phyloP scores from a whole-genome alignment of 1,140 invertebrate species.

The Procambarus virginalis region DNA sequence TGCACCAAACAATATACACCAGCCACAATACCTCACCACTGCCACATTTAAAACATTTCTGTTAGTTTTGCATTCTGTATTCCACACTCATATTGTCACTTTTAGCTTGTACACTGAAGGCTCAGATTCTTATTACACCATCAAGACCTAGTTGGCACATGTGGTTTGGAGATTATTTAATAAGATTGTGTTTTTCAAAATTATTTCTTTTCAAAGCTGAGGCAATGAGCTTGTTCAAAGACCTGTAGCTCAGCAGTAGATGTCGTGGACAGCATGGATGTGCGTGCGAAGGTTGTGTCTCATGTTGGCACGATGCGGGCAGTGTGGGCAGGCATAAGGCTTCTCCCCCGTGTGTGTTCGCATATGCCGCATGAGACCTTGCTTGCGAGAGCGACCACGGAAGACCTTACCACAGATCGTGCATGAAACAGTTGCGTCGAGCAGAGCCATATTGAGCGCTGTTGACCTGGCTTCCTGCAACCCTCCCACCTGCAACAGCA shows the following conservation, averaged over 20 bases:
- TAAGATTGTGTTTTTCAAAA: background rate
- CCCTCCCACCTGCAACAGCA: constrained; percentile 50
- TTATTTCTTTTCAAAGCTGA: background rate
- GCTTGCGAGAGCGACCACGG: constrained; percentile 80
- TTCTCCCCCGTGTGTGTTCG: constrained; percentile 72
- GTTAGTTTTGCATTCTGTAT: background rate
- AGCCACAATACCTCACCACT: background rate
- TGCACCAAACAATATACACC: constrained; percentile 19
- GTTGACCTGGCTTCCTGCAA: constrained; percentile 13
- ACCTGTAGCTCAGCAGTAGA: constrained; percentile 29
- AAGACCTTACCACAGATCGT: constrained; percentile 84
- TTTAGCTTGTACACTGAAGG: background rate
- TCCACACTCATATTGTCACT: background rate
- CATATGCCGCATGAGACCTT: constrained; percentile 82
- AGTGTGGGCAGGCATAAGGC: constrained; percentile 72
- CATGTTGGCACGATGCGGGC: constrained; percentile 70
- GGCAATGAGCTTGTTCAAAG: background rate
- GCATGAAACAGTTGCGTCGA: constrained; percentile 33
- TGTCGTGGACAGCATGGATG: constrained; percentile 60
- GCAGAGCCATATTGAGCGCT: background rate
- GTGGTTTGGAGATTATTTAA: background rate
- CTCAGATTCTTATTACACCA: background rate
- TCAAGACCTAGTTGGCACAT: background rate
- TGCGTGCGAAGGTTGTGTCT: constrained; percentile 61
- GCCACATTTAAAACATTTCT: background rate